Evolutionary conservation across 2,113 vertebrate genomes (phyloP).

Genomic region (Halcyon senegalensis): DNA sequence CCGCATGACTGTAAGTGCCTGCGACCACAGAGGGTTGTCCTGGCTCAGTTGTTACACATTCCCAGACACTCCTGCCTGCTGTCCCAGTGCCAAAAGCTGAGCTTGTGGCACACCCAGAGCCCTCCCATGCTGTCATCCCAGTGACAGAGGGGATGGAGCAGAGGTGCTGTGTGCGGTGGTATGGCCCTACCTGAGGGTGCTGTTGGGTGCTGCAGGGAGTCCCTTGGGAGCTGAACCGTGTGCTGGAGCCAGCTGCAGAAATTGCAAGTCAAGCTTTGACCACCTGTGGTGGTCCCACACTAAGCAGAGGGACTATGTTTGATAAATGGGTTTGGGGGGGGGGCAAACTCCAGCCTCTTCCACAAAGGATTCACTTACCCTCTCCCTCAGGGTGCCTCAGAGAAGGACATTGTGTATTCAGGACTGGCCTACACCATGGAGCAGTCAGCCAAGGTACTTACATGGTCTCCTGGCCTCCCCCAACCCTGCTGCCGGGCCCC

Average conservation of each 20-base stretch:
- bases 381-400: conserved; percentile 2
- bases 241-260: not conserved
- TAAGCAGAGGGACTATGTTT: not conserved
- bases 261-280: not conserved
- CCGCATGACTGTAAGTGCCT: not conserved
- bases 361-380: not conserved
- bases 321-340: not conserved
- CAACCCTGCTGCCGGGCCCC: not conserved
- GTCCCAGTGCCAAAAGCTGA: not conserved
- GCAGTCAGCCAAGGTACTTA: not conserved
- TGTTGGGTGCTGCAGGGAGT: not conserved
- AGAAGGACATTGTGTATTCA: not conserved
- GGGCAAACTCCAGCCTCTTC: not conserved
- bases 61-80: not conserved
- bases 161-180: not conserved
- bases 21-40: not conserved
- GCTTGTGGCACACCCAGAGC: not conserved
- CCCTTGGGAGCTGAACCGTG: not conserved
- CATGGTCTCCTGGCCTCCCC: not conserved
- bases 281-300: not conserved
- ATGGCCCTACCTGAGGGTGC: not conserved
- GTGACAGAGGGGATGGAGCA: not conserved
- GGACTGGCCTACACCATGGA: conserved; percentile 8
- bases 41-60: not conserved
- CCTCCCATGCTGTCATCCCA: no score